Conservation (phyloP, 1,140 invertebrate species). For the Drosophila mojavensis region DNA sequence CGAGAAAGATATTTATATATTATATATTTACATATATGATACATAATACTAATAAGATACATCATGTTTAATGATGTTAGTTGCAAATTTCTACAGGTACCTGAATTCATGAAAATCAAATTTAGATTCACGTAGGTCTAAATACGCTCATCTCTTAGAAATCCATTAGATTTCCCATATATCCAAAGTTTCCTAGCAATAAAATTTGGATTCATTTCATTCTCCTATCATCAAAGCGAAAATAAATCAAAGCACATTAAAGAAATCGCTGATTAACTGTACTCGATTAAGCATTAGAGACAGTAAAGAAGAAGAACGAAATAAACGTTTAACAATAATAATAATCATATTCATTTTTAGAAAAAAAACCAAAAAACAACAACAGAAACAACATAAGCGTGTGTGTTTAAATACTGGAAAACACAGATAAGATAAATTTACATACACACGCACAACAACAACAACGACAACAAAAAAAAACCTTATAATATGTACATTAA, state of each 20-base stretch:
- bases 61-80: too few relatives aligned
- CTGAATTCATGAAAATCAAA: too few relatives aligned
- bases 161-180: background rate
- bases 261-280: background rate
- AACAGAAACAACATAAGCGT: slow-evolving; percentile 45
- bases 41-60: too few relatives aligned
- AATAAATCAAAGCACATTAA: background rate
- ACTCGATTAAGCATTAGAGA: slow-evolving; percentile 27
- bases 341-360: slow-evolving; percentile 63
- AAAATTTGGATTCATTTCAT: background rate
- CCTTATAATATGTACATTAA: slow-evolving; percentile 30
- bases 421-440: slow-evolving; percentile 75
- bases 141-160: background rate
- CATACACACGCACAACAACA: slow-evolving; percentile 42
- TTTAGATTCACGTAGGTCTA: too few relatives aligned
- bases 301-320: slow-evolving; percentile 1
- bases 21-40: too few relatives aligned
- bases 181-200: background rate
- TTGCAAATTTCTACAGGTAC: too few relatives aligned
- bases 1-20: too few relatives aligned
- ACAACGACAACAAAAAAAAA: slow-evolving; percentile 23
- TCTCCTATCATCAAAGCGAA: background rate
- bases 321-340: slow-evolving; percentile 38
- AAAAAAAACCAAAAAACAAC: slow-evolving; percentile 43
- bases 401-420: slow-evolving; percentile 81